A percentile compares a stretch with the other conserved stretches of the same genome.
phyloP scores from a whole-genome alignment of 2,888 invertebrate species.

The Orthonychiurus folsomi region DNA sequence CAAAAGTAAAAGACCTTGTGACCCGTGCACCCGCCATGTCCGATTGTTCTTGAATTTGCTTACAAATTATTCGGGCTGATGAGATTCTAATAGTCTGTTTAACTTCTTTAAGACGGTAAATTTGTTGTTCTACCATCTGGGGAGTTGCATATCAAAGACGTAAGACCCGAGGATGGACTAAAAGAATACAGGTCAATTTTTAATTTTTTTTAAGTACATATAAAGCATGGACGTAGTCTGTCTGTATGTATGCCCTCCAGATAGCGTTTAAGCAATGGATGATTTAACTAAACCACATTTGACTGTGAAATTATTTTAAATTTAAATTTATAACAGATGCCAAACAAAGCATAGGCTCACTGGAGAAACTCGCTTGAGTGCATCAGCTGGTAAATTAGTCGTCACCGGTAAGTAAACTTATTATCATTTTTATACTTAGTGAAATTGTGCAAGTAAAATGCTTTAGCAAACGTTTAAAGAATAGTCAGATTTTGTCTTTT shows the following conservation, averaged over 20 bases:
- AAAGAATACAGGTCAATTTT: conserved; percentile 63
- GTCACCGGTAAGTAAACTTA: conserved; percentile 73
- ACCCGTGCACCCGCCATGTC: conserved; percentile 41
- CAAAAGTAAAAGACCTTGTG: not conserved
- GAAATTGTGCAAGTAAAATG: not conserved
- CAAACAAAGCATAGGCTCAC: conserved; percentile 86
- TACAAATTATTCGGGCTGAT: too few relatives aligned
- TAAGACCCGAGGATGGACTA: conserved; percentile 87
- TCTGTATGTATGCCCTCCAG: too few relatives aligned
- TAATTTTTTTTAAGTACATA: not conserved
- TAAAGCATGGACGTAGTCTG: too few relatives aligned
- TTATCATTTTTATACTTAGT: not conserved
- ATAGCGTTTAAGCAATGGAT: not conserved
- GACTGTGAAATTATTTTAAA: not conserved
- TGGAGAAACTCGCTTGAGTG: conserved; percentile 83
- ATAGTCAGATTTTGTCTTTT: conserved; percentile 10
- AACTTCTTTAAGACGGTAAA: conserved; percentile 66
- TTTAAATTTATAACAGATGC: conserved; percentile 53
- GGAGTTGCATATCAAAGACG: conserved; percentile 89
- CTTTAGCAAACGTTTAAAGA: too few relatives aligned
- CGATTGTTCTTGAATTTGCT: conserved; percentile 41
- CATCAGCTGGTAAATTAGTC: conserved; percentile 85
- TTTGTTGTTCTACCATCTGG: conserved; percentile 89
- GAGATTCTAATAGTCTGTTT: conserved; percentile 3
- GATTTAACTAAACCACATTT: not conserved